Percentiles rank a stretch among this genome's conserved stretches.
Conservation (phyloP, 2,797 vertebrate genomes). For the Oryzias sinensis region DNA sequence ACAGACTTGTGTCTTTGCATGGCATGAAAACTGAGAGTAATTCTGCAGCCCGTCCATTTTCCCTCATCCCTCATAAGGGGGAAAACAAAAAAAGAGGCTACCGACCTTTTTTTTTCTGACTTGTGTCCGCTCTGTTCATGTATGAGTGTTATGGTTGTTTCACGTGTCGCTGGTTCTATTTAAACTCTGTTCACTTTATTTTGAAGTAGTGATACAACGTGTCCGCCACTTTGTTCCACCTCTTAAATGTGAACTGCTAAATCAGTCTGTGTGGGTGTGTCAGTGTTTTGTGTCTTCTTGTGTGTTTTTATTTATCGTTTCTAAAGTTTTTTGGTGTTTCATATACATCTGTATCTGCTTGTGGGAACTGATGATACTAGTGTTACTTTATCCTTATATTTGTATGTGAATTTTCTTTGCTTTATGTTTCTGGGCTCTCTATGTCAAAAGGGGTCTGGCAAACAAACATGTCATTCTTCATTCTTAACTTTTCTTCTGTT, state of each 20-base stretch:
- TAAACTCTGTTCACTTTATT: slow-evolving; percentile 40
- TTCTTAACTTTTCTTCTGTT: too few relatives aligned
- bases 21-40: slow-evolving; percentile 59
- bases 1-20: slow-evolving; percentile 56
- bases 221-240: slow-evolving; percentile 20
- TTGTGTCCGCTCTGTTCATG: slow-evolving; percentile 60
- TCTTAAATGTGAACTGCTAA: slow-evolving; percentile 31
- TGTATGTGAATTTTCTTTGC: slow-evolving; percentile 22
- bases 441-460: slow-evolving; percentile 14
- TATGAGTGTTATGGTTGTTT: slow-evolving; percentile 65
- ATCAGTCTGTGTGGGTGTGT: slow-evolving; percentile 34
- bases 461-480: slow-evolving; percentile 19
- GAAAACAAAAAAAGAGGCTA: slow-evolving; percentile 55
- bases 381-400: slow-evolving; percentile 21
- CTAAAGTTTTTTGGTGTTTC: slow-evolving; percentile 32
- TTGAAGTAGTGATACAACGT: slow-evolving; percentile 16
- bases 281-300: slow-evolving; percentile 32
- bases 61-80: slow-evolving; percentile 39
- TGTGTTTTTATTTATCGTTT: slow-evolving; percentile 22
- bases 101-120: slow-evolving; percentile 58
- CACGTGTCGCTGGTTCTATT: slow-evolving; percentile 41
- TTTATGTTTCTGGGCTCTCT: slow-evolving; percentile 25
- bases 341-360: slow-evolving; percentile 30
- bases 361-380: slow-evolving; percentile 7
- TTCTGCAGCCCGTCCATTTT: slow-evolving; percentile 37